Percentiles rank a stretch among this genome's conserved stretches.
Conservation (phyloP, 1,140 invertebrate species). For the Camponotus floridanus region DNA sequence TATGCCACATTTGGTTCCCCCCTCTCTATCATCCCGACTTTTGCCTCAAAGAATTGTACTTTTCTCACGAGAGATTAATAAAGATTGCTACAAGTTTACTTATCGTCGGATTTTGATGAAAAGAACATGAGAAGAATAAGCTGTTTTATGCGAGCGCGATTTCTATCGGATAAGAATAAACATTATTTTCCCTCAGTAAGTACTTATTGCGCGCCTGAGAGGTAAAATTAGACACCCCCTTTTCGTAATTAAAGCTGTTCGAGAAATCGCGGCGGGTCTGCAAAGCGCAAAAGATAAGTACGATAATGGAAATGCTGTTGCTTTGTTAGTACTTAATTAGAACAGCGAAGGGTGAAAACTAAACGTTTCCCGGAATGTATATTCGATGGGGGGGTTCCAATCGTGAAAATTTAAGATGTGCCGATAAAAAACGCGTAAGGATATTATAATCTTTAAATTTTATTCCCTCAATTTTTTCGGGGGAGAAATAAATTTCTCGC, state of each 20-base stretch:
- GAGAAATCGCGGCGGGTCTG: constrained; percentile 46
- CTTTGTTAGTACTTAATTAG: constrained; percentile 71
- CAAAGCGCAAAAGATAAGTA: constrained; percentile 65
- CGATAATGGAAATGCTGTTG: constrained; percentile 64
- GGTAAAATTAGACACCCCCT: constrained; percentile 33
- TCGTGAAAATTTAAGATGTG: constrained; percentile 63
- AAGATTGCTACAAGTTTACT: background rate
- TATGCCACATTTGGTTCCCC: background rate
- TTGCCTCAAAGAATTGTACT: no score
- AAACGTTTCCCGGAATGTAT: constrained; percentile 73
- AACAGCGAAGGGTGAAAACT: constrained; percentile 65
- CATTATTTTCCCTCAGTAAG: constrained; percentile 4
- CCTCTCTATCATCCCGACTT: background rate
- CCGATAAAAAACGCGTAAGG: constrained; percentile 30
- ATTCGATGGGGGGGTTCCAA: constrained; percentile 64
- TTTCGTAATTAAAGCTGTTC: constrained; percentile 66
- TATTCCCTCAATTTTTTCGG: constrained; percentile 39
- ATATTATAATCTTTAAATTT: constrained; percentile 60
- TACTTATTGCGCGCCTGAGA: background rate
- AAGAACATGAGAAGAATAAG: constrained; percentile 3
- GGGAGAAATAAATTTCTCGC: constrained; percentile 39
- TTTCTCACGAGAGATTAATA: background rate
- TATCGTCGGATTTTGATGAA: background rate
- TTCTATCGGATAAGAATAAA: background rate
- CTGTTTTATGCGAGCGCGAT: background rate